These are phyloP conservation scores for Psammodynastes pulverulentus DNA, from an alignment of 2,113 vertebrate genomes.

Conservation along the genomic window DNA sequence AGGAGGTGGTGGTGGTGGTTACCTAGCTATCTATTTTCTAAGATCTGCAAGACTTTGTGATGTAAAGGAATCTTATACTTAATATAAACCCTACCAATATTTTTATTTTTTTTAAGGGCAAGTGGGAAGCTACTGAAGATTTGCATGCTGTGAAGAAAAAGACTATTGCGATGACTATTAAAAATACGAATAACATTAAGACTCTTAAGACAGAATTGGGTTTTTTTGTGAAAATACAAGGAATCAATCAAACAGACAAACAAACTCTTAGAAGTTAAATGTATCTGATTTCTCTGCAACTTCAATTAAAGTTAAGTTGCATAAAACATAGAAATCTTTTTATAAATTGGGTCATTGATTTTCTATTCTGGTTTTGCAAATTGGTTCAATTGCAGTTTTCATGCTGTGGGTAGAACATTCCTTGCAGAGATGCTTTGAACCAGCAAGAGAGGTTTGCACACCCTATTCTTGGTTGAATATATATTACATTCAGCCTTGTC, in stretches of 20 bases:
- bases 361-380: neutral
- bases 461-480: neutral
- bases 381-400: neutral
- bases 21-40: neutral
- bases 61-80: neutral
- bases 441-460: neutral
- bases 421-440: neutral
- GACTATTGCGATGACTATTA: neutral
- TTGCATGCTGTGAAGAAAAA: neutral
- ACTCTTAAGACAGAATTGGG: neutral
- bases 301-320: neutral
- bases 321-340: neutral
- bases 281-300: neutral
- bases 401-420: neutral
- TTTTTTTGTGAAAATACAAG: neutral
- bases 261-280: neutral
- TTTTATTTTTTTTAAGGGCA: neutral
- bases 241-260: neutral
- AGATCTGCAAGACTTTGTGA: neutral
- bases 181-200: neutral
- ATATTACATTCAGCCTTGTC: neutral
- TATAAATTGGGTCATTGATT: neutral
- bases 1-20: accelerated
- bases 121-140: neutral
- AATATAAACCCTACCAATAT: neutral